Conservation (phyloP, 1,140 invertebrate species). For the Chelonus insularis region DNA sequence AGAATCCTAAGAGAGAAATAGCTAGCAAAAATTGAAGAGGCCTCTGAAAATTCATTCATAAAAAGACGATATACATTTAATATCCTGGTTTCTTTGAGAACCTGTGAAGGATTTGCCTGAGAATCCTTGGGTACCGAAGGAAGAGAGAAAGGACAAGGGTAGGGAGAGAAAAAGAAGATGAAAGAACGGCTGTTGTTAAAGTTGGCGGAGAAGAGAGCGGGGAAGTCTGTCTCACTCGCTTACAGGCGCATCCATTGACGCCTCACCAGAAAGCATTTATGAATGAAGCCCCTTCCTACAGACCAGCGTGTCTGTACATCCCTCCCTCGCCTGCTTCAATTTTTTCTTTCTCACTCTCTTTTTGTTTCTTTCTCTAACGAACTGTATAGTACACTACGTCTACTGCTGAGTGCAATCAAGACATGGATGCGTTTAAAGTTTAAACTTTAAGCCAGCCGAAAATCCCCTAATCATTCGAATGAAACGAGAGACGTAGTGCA, state of each 20-base stretch:
- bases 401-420: neutral
- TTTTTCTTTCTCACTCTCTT: conserved; percentile 19
- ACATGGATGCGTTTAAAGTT: neutral
- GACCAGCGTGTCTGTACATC: neutral
- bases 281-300: conserved; percentile 44
- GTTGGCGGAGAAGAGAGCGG: neutral
- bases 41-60: no score
- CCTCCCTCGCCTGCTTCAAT: conserved; percentile 7
- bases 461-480: conserved; percentile 10
- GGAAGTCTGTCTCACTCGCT: conserved; percentile 38
- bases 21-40: no score
- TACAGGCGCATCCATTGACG: conserved; percentile 54
- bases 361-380: conserved; percentile 12
- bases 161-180: conserved; percentile 23
- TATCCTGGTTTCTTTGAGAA: conserved; percentile 1
- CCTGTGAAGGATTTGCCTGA: neutral
- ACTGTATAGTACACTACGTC: neutral
- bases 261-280: conserved; percentile 45
- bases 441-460: conserved; percentile 9
- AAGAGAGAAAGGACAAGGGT: conserved; percentile 26
- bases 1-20: no score
- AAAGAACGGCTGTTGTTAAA: conserved; percentile 6
- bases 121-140: conserved; percentile 3
- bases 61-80: neutral
- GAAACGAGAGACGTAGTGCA: conserved; percentile 18